Base-by-base conservation (phyloP, 2,113 vertebrate genomes). In the Chaetodon auriga region DNA sequence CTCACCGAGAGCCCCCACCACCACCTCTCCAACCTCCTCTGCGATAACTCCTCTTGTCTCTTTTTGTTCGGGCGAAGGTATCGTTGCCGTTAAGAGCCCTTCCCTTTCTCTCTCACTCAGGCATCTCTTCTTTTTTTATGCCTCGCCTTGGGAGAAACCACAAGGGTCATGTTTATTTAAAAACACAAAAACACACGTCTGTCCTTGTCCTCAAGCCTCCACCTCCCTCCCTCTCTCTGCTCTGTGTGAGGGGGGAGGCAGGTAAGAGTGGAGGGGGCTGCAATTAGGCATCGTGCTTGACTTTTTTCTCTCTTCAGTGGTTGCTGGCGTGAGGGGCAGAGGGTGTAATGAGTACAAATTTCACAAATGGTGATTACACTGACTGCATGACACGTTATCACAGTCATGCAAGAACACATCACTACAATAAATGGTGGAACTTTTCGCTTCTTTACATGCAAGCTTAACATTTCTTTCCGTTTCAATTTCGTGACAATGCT, bases 41-140 rank as follows among this genome's bases (percentile, higher is more conserved):
- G 86, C 94, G 94, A 96, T 96, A 96, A 97, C 96, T 91, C 94
- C 94, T 88, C 94, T 93, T 72, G 84, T 87, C 90, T 92, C 66
- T 80, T 88, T 93, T 94, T 95, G 86, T 92, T 87, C 38, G 45
- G 89, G 87, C 68, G 83, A 91, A 92, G 92, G 94, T 94, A 93
- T 95, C 95, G 90, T 94, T 90, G 92, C 90, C 51, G 30, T 92
- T 81, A 92, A 96, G 95, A 92, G 94, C 90, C 83, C 91, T 92
- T 91, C 54, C 72, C 89, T 85, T 80, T 86, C 75, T 89, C 54
- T 43, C 19, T 65, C 80, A 49, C 83, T 89, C 74, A 83, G 82
- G 41, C 83, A 10, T 81, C 80, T 76, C 75, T 84, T 92, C 41
- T 84, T 75, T 82, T 77, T 57, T 72, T 80, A 55, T 57, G 70